Evolutionary conservation across 30 jellyfish, hydroid and myxozoan species (phyloP), one percentile per base, ranked within the genome.

Genomic region (Cassiopea xamachana): DNA sequence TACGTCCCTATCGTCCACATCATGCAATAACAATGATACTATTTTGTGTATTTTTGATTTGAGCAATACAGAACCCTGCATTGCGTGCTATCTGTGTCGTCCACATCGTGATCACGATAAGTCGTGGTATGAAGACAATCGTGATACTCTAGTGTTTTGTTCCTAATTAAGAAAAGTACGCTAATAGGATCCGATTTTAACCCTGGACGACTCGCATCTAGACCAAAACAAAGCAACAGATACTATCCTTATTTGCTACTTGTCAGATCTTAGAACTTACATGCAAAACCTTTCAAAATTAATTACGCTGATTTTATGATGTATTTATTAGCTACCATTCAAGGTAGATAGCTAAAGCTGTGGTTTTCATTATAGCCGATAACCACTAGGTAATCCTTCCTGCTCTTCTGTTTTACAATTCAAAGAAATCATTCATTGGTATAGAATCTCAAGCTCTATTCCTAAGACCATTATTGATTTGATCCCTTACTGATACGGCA

Each of bases 271-370:
- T 27, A 64, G 39, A 14, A 2, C 43, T 27, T 64, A 6, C 80
- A 43, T 71, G 55, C 50, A 71, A 71, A 71, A 14, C 80, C 80
- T 43, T 71, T 16, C 27, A 71, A 64, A 71, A 71, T 71, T 43
- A 71, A 71, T 71, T 71, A 71, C 39, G 51, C 55, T 71, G 50
- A 71, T 19, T 71, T 71, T 39, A 71, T 16, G 80, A 71, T 71
- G 51, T 7, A n/a, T 76, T 45, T 18, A 76, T 60, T 73, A 73
- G 55, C 82, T 73, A 27, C 55, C 82, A 73, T 73, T 45, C 45
- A 73, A 73, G 62, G 10, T 9, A 8, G 15, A 69, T 69, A 69
- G 16, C 9, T 8, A 69, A n/a, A n/a, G 7, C 16, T n/a, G 48
- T 14, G 79, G 79, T 69, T 69, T 69, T 18, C 48, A 18, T 69